A percentile compares a stretch with the other conserved stretches of the same genome.
These are phyloP conservation scores for Enoplosus armatus DNA, from an alignment of 2,797 vertebrate species.

Conservation along the genomic window DNA sequence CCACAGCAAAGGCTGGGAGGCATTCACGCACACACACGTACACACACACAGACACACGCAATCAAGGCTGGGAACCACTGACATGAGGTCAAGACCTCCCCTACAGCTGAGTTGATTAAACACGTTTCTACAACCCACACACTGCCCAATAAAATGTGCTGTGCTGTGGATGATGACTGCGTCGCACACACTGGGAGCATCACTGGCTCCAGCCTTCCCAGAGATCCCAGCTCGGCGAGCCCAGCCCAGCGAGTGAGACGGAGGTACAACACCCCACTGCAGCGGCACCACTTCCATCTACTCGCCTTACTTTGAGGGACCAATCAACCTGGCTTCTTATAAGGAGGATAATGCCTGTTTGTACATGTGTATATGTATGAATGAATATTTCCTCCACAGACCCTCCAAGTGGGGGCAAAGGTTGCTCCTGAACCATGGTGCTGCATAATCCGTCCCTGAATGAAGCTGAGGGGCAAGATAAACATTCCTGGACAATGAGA, in stretches of 20 bases:
- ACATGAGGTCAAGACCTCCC: slow-evolving; percentile 76
- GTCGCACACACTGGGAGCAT: slow-evolving; percentile 59
- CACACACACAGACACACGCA: slow-evolving; percentile 41
- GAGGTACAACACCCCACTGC: slow-evolving; percentile 43
- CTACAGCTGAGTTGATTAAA: slow-evolving; percentile 74
- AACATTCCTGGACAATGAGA: slow-evolving; percentile 86
- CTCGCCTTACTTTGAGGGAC: slow-evolving; percentile 47
- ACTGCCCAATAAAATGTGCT: slow-evolving; percentile 68
- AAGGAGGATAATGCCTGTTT: slow-evolving; percentile 64
- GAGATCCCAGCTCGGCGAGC: slow-evolving; percentile 32
- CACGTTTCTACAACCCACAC: slow-evolving; percentile 71
- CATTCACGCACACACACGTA: slow-evolving; percentile 42
- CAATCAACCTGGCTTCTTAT: slow-evolving; percentile 64
- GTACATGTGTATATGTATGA: slow-evolving; percentile 66
- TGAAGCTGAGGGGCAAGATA: slow-evolving; percentile 61
- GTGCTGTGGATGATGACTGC: slow-evolving; percentile 61
- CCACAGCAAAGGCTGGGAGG: slow-evolving; percentile 67
- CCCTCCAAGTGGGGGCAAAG: slow-evolving; percentile 81
- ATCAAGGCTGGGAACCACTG: slow-evolving; percentile 59
- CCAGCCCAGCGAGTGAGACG: slow-evolving; percentile 38
- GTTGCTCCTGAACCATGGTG: slow-evolving; percentile 72
- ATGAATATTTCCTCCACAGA: slow-evolving; percentile 75
- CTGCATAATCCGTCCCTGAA: slow-evolving; percentile 77
- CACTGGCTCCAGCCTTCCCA: slow-evolving; percentile 52
- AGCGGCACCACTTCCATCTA: slow-evolving; percentile 66